These are phyloP conservation scores for Meloidogyne hapla DNA, from an alignment of 1,140 invertebrate species.

Conservation along the genomic window DNA sequence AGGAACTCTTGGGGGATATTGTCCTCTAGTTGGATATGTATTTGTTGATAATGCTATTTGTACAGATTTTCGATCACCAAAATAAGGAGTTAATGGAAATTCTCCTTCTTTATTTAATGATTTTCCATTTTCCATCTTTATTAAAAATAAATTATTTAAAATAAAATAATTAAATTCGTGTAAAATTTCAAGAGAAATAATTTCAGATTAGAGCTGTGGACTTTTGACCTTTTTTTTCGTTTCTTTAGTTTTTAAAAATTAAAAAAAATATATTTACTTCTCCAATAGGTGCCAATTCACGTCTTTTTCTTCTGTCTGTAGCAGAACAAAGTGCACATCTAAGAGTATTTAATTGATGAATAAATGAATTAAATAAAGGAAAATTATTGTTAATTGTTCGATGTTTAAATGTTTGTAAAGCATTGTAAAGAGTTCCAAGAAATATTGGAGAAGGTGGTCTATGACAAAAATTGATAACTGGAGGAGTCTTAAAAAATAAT, in stretches of 20 bases:
- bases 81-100: not conserved
- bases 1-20: constrained; percentile 22
- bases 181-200: not conserved
- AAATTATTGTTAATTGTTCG: not conserved
- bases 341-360: constrained; percentile 10
- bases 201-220: too few relatives aligned
- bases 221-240: too few relatives aligned
- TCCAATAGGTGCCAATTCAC: not conserved
- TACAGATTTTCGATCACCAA: constrained; percentile 30
- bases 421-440: constrained; percentile 8
- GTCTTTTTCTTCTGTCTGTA: constrained; percentile 6
- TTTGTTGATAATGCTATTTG: constrained; percentile 11
- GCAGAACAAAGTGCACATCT: not conserved
- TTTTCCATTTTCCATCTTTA: not conserved
- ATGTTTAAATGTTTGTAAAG: not conserved
- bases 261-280: not conserved
- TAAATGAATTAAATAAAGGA: not conserved
- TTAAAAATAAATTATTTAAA: not conserved
- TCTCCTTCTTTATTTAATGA: not conserved
- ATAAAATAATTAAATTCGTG: not conserved
- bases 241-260: too few relatives aligned
- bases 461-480: constrained; percentile 7
- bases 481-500: not conserved
- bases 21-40: constrained; percentile 33
- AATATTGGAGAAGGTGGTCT: not conserved